Evolutionary conservation across 2,113 vertebrate species (phyloP), one percentile per base, ranked within the genome.

Genomic region (Coreoperca whiteheadi): DNA sequence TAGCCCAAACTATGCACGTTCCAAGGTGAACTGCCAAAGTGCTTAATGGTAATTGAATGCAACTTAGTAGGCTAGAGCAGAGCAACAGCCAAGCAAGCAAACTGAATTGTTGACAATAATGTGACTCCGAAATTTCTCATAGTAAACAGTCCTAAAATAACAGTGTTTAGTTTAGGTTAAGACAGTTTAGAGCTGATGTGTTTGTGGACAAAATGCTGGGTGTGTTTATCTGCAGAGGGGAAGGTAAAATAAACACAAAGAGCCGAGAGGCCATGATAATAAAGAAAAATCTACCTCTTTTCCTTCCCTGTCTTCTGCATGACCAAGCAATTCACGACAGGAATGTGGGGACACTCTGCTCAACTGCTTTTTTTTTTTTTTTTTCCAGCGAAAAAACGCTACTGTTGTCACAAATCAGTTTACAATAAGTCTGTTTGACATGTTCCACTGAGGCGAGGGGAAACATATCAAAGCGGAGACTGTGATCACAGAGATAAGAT

Each of bases 301-400:
- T 81, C 80, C 87, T 87, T 88, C 88, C 79, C 82, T 28, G 65
- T 75, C 89, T 91, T 91, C 85, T 87, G 90, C 90, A 92, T 93
- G 91, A 93, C 83, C 68, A 89, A 91, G 92, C 89, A 83, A 88
- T 88, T 89, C 51, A 43, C 12, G 25, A 16, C 72, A 82, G 87
- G 91, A 92, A 94, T 90, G 89, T 87, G 66, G 80, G 86, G 79
- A 84, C 61, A 7, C 59, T 64, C 69, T 14, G 51, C 75, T 80
- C 73, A 39, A 79, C 70, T 56, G 69, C 81, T 88, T 79, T 64
- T 50, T 46, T 79, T 66, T 66, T 46, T 41, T 53, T 59, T 68
- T 64, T 34, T 80, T 71, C 59, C 8, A 39, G 50, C 39, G 43
- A 79, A 79, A 77, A 79, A 54, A 73, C 10, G 15, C 67, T 6